Conservation (phyloP, 2,797 vertebrate genomes). For the Telmatherina bonti region DNA sequence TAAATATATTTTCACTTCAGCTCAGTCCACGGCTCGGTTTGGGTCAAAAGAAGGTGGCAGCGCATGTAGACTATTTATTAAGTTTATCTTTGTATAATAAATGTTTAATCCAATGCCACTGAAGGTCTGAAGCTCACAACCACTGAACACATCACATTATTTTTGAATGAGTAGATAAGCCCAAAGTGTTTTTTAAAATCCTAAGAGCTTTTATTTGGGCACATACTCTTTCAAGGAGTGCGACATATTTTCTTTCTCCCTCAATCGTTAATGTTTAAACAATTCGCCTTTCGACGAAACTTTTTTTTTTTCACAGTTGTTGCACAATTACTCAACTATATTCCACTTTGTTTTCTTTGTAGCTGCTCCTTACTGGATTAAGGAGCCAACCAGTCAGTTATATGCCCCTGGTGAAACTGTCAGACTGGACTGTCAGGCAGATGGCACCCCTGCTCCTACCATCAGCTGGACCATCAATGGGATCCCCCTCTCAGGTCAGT, state of each 20-base stretch:
- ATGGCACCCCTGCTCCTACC: conserved; percentile 86
- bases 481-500: conserved; percentile 79
- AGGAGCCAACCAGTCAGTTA: conserved; percentile 83
- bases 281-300: no score
- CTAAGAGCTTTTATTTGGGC: no score
- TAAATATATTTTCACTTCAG: no score
- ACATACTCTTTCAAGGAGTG: no score
- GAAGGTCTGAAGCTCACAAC: not conserved
- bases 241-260: no score
- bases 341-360: conserved; percentile 7
- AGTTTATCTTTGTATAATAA: not conserved
- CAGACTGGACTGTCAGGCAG: conserved; percentile 86
- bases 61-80: not conserved
- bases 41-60: not conserved
- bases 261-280: no score
- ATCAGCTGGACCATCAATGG: conserved; percentile 91
- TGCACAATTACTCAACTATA: not conserved
- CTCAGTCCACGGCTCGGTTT: not conserved
- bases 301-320: no score
- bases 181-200: not conserved
- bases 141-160: not conserved
- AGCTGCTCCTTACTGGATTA: conserved; percentile 92
- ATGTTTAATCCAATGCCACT: not conserved
- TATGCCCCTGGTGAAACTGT: conserved; percentile 89
- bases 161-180: not conserved